These are phyloP conservation scores for Geotrupes spiniger DNA, from an alignment of 2,888 invertebrate species.

Conservation along the genomic window DNA sequence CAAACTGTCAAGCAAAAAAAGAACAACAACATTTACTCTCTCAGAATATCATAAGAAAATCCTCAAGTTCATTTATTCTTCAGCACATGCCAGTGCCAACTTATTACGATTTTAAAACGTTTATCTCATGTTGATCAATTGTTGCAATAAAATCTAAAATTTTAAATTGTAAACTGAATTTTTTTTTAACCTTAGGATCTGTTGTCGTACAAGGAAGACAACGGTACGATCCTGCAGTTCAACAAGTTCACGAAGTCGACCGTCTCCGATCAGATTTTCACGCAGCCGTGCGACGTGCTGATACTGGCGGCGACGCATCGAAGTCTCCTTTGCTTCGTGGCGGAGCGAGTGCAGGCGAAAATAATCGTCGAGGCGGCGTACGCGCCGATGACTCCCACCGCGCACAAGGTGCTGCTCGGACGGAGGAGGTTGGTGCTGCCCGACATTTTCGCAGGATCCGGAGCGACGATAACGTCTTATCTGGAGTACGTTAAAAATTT, in stretches of 20 bases:
- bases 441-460: constrained; percentile 43
- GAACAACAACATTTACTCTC: too few species aligned
- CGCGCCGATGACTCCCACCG: constrained; percentile 41
- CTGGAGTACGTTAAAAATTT: constrained; percentile 40
- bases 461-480: constrained; percentile 40
- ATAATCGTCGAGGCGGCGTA: constrained; percentile 45
- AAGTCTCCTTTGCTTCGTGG: constrained; percentile 39
- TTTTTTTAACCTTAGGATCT: constrained; percentile 37
- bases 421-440: constrained; percentile 43
- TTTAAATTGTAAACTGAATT: too few species aligned
- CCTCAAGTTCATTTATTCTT: too few species aligned
- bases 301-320: constrained; percentile 42
- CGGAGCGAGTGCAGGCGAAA: constrained; percentile 43
- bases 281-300: constrained; percentile 42
- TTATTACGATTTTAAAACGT: too few species aligned
- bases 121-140: too few species aligned
- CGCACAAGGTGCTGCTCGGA: constrained; percentile 40
- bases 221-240: constrained; percentile 35
- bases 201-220: constrained; percentile 32
- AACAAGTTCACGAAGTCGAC: constrained; percentile 31
- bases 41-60: too few species aligned
- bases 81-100: too few species aligned
- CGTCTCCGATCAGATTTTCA: constrained; percentile 30
- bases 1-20: too few species aligned
- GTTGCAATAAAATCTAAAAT: too few species aligned